Conservation (phyloP, 2,888 invertebrate genomes). For the Parnassius apollo region DNA sequence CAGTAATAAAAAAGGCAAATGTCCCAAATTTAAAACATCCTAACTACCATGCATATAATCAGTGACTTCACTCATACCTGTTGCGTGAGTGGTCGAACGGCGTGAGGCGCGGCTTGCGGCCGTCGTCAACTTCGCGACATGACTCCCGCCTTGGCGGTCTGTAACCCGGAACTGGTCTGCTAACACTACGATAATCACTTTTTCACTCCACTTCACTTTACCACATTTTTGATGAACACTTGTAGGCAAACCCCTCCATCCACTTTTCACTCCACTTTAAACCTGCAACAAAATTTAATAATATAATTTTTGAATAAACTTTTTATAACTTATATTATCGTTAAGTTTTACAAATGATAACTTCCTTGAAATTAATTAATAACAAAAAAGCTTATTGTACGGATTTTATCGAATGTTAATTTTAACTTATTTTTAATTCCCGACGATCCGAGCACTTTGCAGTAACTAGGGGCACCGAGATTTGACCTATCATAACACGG, state of each 20-base stretch:
- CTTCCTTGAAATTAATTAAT: no score
- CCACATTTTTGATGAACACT: slow-evolving; percentile 41
- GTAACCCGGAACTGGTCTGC: slow-evolving; percentile 36
- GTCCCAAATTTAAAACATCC: no score
- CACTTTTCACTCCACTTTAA: slow-evolving; percentile 53
- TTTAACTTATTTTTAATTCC: no score
- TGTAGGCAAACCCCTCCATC: slow-evolving; percentile 37
- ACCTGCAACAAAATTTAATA: slow-evolving; percentile 55
- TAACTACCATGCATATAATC: no score
- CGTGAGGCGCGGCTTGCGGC: slow-evolving; percentile 72
- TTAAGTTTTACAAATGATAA: no score
- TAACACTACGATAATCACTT: slow-evolving; percentile 35
- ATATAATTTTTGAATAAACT: neutral
- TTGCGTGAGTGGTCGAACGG: slow-evolving; percentile 60
- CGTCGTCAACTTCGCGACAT: slow-evolving; percentile 77
- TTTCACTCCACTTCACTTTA: slow-evolving; percentile 45
- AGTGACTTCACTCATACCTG: slow-evolving; percentile 49
- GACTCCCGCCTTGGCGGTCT: slow-evolving; percentile 44
- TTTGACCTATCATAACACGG: no score
- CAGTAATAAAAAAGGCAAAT: no score
- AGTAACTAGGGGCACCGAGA: no score
- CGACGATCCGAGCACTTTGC: no score
- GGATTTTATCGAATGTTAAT: no score
- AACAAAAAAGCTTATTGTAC: no score
- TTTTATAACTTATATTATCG: no score